Evolutionary conservation across 2,888 invertebrate species (phyloP).

Genomic region (Tetanocera ferruginea): DNA sequence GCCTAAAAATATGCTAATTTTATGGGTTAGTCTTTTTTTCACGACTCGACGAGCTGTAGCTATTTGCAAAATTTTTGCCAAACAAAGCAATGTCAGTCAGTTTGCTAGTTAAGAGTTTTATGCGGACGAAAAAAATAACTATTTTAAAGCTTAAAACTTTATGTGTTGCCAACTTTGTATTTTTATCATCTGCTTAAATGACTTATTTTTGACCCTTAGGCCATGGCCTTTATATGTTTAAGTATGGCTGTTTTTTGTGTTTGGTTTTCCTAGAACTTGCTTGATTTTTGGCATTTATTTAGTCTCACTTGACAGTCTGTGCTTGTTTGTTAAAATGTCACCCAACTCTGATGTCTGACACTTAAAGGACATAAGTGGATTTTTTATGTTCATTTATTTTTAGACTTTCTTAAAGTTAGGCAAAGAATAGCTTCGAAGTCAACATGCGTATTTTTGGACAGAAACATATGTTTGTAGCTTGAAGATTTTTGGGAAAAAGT

Average conservation of each 20-base stretch:
- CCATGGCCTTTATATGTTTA: neutral
- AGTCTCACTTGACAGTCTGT: neutral
- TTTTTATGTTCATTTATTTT: constrained; percentile 8
- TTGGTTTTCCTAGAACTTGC: no score
- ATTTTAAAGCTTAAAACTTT: neutral
- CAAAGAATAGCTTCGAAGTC: neutral
- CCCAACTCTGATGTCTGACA: neutral
- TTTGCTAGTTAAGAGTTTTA: neutral
- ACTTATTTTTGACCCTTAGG: neutral
- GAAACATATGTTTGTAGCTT: neutral
- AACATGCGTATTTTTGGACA: neutral
- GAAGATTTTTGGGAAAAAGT: neutral
- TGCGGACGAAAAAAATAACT: neutral
- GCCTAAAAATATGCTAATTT: neutral
- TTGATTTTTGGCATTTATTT: no score
- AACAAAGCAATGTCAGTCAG: neutral
- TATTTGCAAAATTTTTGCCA: neutral
- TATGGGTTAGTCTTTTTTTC: neutral
- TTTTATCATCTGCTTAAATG: neutral
- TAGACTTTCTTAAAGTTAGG: neutral
- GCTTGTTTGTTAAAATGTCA: no score
- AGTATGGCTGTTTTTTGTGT: neutral
- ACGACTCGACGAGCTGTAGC: neutral
- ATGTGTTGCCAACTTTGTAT: neutral
- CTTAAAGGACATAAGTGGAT: neutral